These are phyloP conservation scores for Holocentrus rufus DNA, from an alignment of 2,797 vertebrate species.

Conservation along the genomic window DNA sequence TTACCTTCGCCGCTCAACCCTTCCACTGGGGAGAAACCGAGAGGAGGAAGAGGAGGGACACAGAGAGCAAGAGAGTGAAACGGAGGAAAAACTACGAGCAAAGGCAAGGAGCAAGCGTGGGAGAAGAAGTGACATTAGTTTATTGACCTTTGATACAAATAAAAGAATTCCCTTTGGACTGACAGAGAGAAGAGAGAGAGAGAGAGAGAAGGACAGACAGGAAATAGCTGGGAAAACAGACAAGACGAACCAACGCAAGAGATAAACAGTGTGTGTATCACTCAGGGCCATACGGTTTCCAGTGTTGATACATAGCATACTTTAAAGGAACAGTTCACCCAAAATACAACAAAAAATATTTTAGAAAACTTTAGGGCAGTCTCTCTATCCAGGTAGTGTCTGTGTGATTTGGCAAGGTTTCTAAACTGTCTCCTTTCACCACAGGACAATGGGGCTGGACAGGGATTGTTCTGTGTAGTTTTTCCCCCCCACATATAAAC, in stretches of 20 bases:
- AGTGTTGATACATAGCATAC: conserved; percentile 12
- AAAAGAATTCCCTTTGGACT: conserved; percentile 47
- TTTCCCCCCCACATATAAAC: no score
- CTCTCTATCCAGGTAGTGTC: no score
- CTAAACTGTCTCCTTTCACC: no score
- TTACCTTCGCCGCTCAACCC: conserved; percentile 81
- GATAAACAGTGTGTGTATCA: conserved; percentile 2
- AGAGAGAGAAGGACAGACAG: conserved; percentile 40
- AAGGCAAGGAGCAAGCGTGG: conserved; percentile 52
- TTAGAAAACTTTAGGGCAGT: no score
- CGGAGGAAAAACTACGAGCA: conserved; percentile 56
- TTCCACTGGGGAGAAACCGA: conserved; percentile 80
- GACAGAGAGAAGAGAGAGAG: conserved; percentile 25
- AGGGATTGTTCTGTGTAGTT: no score
- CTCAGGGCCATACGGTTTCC: conserved; percentile 15
- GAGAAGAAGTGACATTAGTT: conserved; percentile 70
- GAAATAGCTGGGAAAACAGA: conserved; percentile 56
- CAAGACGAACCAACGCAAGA: conserved; percentile 17
- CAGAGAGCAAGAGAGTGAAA: conserved; percentile 64
- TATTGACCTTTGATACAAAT: conserved; percentile 66
- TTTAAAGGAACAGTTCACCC: no score
- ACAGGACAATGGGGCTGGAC: no score
- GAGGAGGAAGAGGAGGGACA: conserved; percentile 62
- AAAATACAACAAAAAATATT: no score
- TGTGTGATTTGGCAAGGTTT: no score